Evolutionary conservation across 2,888 invertebrate species (phyloP).

Genomic region (Liposcelis brunnea): DNA sequence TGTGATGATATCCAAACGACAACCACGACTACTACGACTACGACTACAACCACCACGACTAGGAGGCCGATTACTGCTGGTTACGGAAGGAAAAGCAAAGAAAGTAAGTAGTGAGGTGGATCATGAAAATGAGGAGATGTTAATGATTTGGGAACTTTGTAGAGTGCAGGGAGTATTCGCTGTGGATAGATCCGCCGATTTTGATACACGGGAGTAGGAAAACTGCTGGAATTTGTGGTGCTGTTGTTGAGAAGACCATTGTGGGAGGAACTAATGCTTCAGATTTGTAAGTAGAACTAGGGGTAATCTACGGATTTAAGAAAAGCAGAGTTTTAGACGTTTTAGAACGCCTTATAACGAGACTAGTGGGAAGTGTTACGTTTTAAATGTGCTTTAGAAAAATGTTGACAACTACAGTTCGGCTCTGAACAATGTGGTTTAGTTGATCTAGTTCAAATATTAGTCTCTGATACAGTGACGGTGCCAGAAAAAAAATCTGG

Average conservation of each 20-base stretch:
- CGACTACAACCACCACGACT: slow-evolving; percentile 13
- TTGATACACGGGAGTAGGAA: background rate
- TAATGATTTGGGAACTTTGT: background rate
- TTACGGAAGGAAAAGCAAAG: background rate
- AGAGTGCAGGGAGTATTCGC: slow-evolving; percentile 1
- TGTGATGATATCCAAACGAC: background rate
- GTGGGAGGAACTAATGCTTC: background rate
- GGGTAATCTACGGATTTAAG: too few relatives aligned
- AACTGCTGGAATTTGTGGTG: background rate
- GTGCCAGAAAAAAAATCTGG: too few relatives aligned
- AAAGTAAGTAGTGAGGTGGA: background rate
- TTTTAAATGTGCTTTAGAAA: too few relatives aligned
- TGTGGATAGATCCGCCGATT: background rate
- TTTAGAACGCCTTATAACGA: too few relatives aligned
- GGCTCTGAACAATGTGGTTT: too few relatives aligned
- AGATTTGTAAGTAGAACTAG: background rate
- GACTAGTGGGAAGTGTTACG: too few relatives aligned
- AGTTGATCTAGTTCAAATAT: too few relatives aligned
- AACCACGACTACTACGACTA: slow-evolving; percentile 10
- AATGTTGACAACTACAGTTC: too few relatives aligned
- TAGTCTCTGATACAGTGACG: too few relatives aligned
- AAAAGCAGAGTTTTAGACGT: too few relatives aligned
- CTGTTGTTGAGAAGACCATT: background rate
- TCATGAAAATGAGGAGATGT: background rate
- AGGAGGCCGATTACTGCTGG: background rate